phyloP scores from a whole-genome alignment of 2,888 invertebrate genomes.

The Sphaerophoria taeniata region DNA sequence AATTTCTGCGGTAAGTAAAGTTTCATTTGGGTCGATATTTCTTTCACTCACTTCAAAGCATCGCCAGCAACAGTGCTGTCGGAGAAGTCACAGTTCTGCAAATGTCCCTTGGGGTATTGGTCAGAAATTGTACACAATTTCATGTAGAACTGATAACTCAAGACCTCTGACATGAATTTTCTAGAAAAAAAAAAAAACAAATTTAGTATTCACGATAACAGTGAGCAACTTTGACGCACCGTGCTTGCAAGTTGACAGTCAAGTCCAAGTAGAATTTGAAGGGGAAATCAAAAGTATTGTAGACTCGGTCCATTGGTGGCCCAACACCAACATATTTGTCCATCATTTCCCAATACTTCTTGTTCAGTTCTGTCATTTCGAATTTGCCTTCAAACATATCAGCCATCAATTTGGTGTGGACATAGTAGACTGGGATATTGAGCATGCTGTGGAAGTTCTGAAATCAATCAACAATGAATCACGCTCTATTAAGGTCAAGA shows the following conservation, averaged over 20 bases:
- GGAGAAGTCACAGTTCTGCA: constrained; percentile 91
- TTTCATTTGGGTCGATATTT: too few species aligned
- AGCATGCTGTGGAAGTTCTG: constrained; percentile 13
- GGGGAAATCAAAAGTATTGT: constrained; percentile 14
- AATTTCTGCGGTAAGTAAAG: neutral
- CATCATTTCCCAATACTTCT: constrained; percentile 87
- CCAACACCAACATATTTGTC: constrained; percentile 86
- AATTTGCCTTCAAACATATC: constrained; percentile 86
- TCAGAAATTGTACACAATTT: constrained; percentile 30
- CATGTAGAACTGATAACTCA: constrained; percentile 28
- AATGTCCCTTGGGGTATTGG: constrained; percentile 76
- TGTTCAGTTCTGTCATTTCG: constrained; percentile 85
- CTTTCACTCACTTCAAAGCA: constrained; percentile 82
- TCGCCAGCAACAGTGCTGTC: constrained; percentile 90
- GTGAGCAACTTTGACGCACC: neutral
- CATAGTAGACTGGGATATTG: neutral
- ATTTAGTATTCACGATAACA: neutral
- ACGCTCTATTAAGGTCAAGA: neutral
- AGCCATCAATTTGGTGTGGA: constrained; percentile 85
- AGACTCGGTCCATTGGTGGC: constrained; percentile 85
- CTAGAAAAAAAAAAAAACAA: neutral
- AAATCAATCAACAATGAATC: neutral
- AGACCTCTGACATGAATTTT: constrained; percentile 22
- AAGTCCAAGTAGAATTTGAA: neutral
- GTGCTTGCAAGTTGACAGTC: neutral